Conservation (phyloP, 2,888 invertebrate species). For the Notocelia uddmanniana region DNA sequence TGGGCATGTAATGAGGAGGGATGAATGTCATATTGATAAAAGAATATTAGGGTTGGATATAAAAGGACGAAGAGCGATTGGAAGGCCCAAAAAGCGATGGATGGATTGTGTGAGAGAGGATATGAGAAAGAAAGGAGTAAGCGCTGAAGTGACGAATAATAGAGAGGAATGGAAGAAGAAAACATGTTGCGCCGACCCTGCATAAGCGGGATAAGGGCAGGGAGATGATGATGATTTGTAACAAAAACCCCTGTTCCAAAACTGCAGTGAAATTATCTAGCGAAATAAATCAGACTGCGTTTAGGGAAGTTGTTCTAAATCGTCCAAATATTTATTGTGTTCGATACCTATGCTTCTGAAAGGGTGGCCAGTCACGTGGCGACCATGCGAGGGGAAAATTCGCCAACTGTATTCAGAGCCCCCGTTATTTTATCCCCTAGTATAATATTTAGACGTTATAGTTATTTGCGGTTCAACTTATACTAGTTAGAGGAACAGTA, state of each 20-base stretch:
- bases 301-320: conserved; percentile 66
- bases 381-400: conserved; percentile 59
- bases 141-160: no score
- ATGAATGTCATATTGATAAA: no score
- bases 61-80: no score
- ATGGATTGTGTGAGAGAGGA: no score
- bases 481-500: conserved; percentile 54
- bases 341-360: conserved; percentile 61
- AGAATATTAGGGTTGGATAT: no score
- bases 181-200: no score
- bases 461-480: conserved; percentile 52
- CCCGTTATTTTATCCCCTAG: conserved; percentile 21
- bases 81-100: no score
- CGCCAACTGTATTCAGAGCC: conserved; percentile 59
- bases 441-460: conserved; percentile 17
- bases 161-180: no score
- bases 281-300: conserved; percentile 57
- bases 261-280: conserved; percentile 26
- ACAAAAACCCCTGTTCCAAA: conserved; percentile 5
- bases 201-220: no score
- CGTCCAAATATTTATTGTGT: conserved; percentile 80
- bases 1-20: no score
- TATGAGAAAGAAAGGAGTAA: no score
- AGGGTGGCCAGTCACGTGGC: conserved; percentile 78
- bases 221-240: background rate